A percentile compares a stretch with the other conserved stretches of the same genome.
phyloP scores from a whole-genome alignment of 2,888 invertebrate species.

The Ophion ventricosus region DNA sequence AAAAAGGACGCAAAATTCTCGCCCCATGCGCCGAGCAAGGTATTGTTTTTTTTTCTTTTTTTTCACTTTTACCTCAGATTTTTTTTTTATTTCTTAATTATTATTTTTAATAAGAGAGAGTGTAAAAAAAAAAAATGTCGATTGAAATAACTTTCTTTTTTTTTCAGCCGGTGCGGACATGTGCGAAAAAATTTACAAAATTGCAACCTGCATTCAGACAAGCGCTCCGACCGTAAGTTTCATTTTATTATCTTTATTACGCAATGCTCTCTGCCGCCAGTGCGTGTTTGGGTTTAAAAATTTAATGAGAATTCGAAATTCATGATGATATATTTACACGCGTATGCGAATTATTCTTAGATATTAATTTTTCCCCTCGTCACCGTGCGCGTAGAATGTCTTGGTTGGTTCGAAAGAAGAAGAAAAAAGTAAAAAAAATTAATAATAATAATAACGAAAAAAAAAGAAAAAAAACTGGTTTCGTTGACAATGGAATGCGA shows the following conservation, averaged over 20 bases:
- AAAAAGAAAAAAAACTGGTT: slow-evolving; percentile 62
- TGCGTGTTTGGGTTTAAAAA: neutral
- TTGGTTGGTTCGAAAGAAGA: slow-evolving; percentile 1
- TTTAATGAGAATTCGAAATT: neutral
- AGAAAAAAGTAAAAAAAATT: too few relatives aligned
- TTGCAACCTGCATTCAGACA: slow-evolving; percentile 74
- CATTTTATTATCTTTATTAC: neutral
- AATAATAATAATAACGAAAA: too few relatives aligned
- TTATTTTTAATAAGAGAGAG: too few relatives aligned
- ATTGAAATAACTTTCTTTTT: slow-evolving; percentile 24
- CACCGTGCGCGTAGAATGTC: neutral
- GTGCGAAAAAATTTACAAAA: slow-evolving; percentile 76
- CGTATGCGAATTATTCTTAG: neutral
- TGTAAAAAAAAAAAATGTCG: too few relatives aligned
- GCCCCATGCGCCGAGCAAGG: slow-evolving; percentile 71
- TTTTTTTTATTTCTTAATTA: too few relatives aligned
- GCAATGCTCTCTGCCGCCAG: too few relatives aligned
- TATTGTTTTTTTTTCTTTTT: slow-evolving; percentile 50
- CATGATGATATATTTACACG: neutral
- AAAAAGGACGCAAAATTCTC: slow-evolving; percentile 66
- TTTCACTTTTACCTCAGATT: too few relatives aligned
- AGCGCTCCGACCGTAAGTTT: slow-evolving; percentile 76
- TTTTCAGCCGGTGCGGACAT: slow-evolving; percentile 73
- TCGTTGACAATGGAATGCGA: slow-evolving; percentile 49
- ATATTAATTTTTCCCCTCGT: slow-evolving; percentile 6